Evolutionary conservation across 2,113 vertebrate species (phyloP), one percentile per base, ranked within the genome.

Genomic region (Oryzias celebensis): DNA sequence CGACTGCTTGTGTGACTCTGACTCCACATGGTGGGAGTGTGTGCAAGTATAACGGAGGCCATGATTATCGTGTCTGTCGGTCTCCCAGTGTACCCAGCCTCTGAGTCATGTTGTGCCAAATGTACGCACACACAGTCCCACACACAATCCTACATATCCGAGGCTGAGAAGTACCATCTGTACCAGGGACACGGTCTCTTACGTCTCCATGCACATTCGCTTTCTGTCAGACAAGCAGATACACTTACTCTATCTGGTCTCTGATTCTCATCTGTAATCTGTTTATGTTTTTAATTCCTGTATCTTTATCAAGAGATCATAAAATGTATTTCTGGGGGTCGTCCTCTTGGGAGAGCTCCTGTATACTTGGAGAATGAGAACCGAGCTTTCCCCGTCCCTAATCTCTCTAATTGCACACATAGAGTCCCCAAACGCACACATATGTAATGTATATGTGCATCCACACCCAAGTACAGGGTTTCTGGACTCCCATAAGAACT

Each of bases 81-180:
- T 59, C 54, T 81, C 76, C 65, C 45, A 20, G 66, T 78, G 79
- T 79, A 73, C 83, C 81, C 80, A 68, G 72, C 56, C 68, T 64
- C 82, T 90, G 87, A 91, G 74, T 91, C 87, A 91, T 26, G n/a
- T 65, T 78, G 20, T 65, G 64, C 59, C 81, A 80, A 82, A 80
- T 54, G 3, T 28, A 57, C 58, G 64, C 58, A 58, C 68, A 48
- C 58, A 55, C 57, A 73, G 47, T 58, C 78, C 73, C 71, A 75
- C 86, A 75, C 78, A 80, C 58, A 69, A 8, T 60, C 81, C 83
- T 73, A 84, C 85, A 73, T 71, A 81, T 63, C 57, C 49, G 74
- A 76, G 78, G 71, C 78, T 52, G 72, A 76, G 65, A 75, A 68
- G 80, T 71, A 78, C 81, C 52, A 79, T 78, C 78, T 85, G 88